Conservation (phyloP, 2,888 invertebrate species). For the Salticus scenicus region DNA sequence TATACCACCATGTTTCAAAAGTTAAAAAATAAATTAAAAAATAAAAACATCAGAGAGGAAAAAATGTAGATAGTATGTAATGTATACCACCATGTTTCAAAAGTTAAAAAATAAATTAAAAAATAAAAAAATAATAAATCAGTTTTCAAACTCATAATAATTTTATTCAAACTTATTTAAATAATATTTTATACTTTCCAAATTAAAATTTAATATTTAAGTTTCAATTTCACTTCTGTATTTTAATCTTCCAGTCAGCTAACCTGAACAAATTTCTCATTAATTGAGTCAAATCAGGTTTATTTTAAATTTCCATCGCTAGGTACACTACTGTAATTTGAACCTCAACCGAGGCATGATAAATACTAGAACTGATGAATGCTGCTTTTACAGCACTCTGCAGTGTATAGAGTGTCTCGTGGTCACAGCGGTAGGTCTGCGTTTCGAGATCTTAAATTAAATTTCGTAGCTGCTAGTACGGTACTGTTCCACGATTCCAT, state of each 20-base stretch:
- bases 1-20: no score
- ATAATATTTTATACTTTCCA: no score
- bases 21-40: no score
- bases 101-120: no score
- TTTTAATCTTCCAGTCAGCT: slow-evolving; percentile 24
- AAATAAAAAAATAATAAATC: no score
- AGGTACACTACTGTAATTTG: slow-evolving; percentile 41
- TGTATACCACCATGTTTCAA: no score
- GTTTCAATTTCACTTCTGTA: no score
- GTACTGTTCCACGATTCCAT: background rate
- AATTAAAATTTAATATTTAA: no score
- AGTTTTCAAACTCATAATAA: no score
- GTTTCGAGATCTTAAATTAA: slow-evolving; percentile 6
- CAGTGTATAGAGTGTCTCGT: background rate
- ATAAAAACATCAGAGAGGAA: no score
- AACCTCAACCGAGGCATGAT: slow-evolving; percentile 37
- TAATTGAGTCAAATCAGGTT: slow-evolving; percentile 68
- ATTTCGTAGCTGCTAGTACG: background rate
- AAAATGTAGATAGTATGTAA: no score
- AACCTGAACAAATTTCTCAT: slow-evolving; percentile 53
- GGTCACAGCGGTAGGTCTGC: background rate
- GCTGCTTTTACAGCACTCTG: background rate
- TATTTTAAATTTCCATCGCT: slow-evolving; percentile 23
- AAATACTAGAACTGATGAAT: slow-evolving; percentile 47
- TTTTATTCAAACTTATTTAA: no score